Percentiles rank a stretch among this genome's conserved stretches.
These are phyloP conservation scores for Pseudococcus jackbeardsleyi DNA, from an alignment of 2,888 invertebrate species.

Conservation along the genomic window DNA sequence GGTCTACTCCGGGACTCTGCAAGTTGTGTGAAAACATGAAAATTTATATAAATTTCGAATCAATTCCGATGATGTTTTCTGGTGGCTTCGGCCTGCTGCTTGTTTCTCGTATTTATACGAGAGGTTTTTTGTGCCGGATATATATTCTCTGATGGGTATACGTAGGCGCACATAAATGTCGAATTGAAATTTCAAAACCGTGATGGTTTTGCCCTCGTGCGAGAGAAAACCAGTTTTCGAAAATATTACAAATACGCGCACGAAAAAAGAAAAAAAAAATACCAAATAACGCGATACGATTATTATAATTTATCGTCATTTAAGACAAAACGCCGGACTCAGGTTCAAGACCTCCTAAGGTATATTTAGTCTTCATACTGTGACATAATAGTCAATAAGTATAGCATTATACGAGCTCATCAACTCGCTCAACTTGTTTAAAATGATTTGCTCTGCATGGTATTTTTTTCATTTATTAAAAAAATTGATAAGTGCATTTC, in stretches of 20 bases:
- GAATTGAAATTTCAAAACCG: slow-evolving; percentile 51
- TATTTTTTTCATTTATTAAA: slow-evolving; percentile 62
- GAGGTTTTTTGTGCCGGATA: neutral
- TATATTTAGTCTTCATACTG: slow-evolving; percentile 65
- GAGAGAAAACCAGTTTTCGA: slow-evolving; percentile 52
- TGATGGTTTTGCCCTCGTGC: slow-evolving; percentile 11
- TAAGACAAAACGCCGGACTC: slow-evolving; percentile 62
- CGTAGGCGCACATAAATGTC: slow-evolving; percentile 41
- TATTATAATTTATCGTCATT: slow-evolving; percentile 61
- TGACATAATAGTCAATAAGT: slow-evolving; percentile 65
- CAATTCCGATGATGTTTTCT: neutral
- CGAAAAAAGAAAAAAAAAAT: slow-evolving; percentile 38
- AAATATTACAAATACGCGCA: neutral
- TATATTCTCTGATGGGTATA: neutral
- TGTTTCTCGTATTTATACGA: neutral
- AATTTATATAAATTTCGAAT: slow-evolving; percentile 58
- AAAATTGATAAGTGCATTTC: slow-evolving; percentile 55
- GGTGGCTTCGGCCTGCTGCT: neutral
- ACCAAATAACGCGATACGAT: slow-evolving; percentile 54
- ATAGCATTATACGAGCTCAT: slow-evolving; percentile 64
- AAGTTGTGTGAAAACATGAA: slow-evolving; percentile 32
- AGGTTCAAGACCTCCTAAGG: slow-evolving; percentile 62
- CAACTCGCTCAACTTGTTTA: slow-evolving; percentile 58
- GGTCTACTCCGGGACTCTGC: neutral
- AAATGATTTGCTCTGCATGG: slow-evolving; percentile 59